Evolutionary conservation across 2,797 vertebrate genomes (phyloP).

Genomic region (Orientallactaga sibirica): DNA sequence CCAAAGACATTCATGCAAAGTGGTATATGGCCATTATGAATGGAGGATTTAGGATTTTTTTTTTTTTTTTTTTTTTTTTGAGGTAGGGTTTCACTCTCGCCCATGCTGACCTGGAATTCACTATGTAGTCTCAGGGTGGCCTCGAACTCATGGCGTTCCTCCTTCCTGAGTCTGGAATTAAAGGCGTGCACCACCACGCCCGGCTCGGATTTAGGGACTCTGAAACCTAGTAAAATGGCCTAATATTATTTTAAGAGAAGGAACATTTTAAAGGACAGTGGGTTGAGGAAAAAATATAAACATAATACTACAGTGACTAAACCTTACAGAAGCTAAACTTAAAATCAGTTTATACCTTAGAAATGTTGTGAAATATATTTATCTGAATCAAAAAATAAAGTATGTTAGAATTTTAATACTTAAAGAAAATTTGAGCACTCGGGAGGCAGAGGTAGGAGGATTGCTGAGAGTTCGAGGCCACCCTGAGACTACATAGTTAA

Average conservation of each 20-base stretch:
- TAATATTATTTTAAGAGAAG: neutral
- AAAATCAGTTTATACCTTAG: slow-evolving; percentile 14
- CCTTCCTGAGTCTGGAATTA: too few species aligned
- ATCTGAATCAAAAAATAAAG: neutral
- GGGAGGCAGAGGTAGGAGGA: too few species aligned
- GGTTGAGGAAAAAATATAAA: neutral
- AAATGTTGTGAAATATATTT: slow-evolving; percentile 14
- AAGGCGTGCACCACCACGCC: too few species aligned
- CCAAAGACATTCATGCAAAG: neutral
- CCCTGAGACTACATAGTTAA: too few species aligned
- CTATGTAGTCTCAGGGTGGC: too few species aligned
- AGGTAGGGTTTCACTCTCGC: too few species aligned
- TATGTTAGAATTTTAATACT: neutral
- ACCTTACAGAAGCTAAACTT: slow-evolving; percentile 5
- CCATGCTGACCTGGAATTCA: too few species aligned
- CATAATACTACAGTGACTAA: neutral
- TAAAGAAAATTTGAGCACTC: too few species aligned
- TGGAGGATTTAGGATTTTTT: neutral
- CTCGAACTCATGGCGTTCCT: too few species aligned
- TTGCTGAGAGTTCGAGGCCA: too few species aligned
- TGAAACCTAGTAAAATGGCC: slow-evolving; percentile 12
- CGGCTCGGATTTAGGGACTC: neutral
- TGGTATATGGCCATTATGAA: neutral
- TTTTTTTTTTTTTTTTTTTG: neutral
- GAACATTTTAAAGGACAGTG: neutral